phyloP scores from a whole-genome alignment of 2,797 vertebrate species.

The Parauchenoglanis ngamensis region DNA sequence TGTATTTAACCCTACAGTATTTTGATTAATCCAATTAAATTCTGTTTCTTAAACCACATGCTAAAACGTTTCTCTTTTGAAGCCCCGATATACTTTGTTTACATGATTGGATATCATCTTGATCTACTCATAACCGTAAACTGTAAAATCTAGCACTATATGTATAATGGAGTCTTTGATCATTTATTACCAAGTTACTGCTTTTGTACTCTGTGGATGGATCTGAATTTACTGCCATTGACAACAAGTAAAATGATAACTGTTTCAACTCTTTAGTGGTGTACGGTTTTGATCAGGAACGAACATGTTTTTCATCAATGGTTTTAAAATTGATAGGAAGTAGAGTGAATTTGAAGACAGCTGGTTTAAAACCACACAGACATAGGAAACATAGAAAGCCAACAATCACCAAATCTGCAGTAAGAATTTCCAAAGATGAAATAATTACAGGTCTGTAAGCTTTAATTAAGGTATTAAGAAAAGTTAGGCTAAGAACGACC shows the following conservation, averaged over 20 bases:
- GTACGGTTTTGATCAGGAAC: not conserved
- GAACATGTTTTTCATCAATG: not conserved
- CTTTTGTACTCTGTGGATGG: too few relatives aligned
- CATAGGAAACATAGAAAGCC: not conserved
- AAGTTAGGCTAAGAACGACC: too few relatives aligned
- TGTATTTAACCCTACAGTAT: not conserved
- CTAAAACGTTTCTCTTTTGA: not conserved
- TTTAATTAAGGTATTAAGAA: slow-evolving; percentile 1
- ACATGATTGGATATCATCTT: not conserved
- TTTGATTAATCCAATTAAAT: not conserved
- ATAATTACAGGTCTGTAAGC: slow-evolving; percentile 3
- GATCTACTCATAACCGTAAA: not conserved
- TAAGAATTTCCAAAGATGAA: not conserved
- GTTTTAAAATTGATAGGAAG: not conserved
- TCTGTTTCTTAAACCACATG: not conserved
- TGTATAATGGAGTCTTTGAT: not conserved
- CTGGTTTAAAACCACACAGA: not conserved
- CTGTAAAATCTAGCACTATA: not conserved
- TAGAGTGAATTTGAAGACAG: not conserved
- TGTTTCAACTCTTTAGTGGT: not conserved
- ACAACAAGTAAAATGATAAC: not conserved
- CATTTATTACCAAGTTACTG: not conserved
- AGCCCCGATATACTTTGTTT: not conserved
- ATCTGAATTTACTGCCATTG: slow-evolving; percentile 10
- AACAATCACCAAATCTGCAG: not conserved